Evolutionary conservation across 92 coral and sea anemone genomes (phyloP).

Genomic region (Phenganax stokvisi): DNA sequence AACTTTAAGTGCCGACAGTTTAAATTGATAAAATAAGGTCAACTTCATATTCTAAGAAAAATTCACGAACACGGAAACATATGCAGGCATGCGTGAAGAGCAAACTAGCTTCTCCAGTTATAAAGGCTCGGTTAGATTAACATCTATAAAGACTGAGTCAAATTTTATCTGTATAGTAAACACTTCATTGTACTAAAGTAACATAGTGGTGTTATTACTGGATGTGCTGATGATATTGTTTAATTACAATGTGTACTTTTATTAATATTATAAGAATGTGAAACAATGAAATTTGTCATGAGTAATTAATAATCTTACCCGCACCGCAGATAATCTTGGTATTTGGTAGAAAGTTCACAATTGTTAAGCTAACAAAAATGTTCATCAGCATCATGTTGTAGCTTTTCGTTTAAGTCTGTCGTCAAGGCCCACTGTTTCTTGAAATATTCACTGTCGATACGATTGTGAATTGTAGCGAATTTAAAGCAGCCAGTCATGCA

Average conservation of each 20-base stretch:
- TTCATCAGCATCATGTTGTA: not conserved
- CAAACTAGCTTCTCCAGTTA: too few species aligned
- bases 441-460: not conserved
- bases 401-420: not conserved
- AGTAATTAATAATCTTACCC: not conserved
- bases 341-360: not conserved
- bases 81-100: too few species aligned
- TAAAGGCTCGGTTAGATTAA: too few species aligned
- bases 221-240: not conserved
- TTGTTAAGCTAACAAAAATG: not conserved
- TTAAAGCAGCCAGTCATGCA: not conserved
- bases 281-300: not conserved
- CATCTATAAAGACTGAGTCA: too few species aligned
- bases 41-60: too few species aligned
- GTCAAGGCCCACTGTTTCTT: not conserved
- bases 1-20: too few species aligned
- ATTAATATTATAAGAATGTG: not conserved
- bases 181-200: too few species aligned
- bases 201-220: not conserved
- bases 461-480: not conserved
- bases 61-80: too few species aligned
- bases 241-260: not conserved
- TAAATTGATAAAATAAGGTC: too few species aligned
- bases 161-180: too few species aligned
- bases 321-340: conserved; percentile 1